Evolutionary conservation across 2,888 invertebrate genomes (phyloP).

Genomic region (Sturmia bella): DNA sequence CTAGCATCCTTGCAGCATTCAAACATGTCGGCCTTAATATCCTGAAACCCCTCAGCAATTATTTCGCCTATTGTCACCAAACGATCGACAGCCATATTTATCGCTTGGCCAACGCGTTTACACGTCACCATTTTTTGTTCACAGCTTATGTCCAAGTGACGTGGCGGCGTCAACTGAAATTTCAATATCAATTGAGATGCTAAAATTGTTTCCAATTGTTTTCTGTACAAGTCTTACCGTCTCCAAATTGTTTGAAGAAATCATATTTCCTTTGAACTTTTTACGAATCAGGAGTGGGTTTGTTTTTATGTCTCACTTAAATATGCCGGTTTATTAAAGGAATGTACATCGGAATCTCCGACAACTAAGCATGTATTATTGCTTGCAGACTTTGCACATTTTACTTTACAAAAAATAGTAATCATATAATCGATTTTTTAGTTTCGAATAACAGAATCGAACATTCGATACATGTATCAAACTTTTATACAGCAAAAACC

Average conservation of each 20-base stretch:
- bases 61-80: constrained; percentile 99
- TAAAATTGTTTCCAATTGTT: neutral
- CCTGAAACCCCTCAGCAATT: constrained; percentile 98
- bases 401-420: neutral
- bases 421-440: neutral
- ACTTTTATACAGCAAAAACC: no score
- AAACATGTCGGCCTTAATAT: constrained; percentile 98
- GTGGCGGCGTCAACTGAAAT: constrained; percentile 54
- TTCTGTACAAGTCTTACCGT: constrained; percentile 47
- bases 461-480: no score
- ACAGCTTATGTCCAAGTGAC: constrained; percentile 56
- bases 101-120: constrained; percentile 94
- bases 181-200: neutral
- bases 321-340: neutral
- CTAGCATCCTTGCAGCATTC: constrained; percentile 98
- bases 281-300: neutral
- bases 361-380: neutral
- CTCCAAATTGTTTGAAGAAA: constrained; percentile 61
- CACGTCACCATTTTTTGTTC: constrained; percentile 73
- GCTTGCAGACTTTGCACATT: neutral
- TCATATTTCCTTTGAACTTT: constrained; percentile 50
- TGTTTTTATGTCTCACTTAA: neutral
- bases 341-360: neutral
- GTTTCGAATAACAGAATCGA: no score
- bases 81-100: constrained; percentile 97